Evolutionary conservation across 2,113 vertebrate species (phyloP), one percentile per base, ranked within the genome.

Genomic region (Hippocampus barbouri): DNA sequence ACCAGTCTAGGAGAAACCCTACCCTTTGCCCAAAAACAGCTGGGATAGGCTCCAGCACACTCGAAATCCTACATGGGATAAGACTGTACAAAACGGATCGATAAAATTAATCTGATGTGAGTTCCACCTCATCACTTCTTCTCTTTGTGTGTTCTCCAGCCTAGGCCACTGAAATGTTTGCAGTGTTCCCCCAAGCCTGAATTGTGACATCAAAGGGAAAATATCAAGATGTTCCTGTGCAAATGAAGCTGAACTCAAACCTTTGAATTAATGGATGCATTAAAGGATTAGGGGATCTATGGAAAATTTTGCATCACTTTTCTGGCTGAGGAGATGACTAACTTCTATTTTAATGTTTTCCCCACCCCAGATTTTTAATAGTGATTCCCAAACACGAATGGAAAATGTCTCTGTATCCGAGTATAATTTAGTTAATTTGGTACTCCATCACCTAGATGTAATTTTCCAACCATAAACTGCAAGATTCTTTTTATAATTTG

Each of bases 111-210:
- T 59, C 2, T 6, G 23, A 40, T 64, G 45, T 23, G n/a, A 41
- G 18, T 1, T 21, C 2, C 21, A 47, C 16, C 11, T 40, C 30
- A 27, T 69, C 14, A 34, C 2, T 15, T 67, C 30, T 21, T n/a
- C 20, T 56, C 23, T 69, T 2, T 34, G 14, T 75, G 74, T 0
- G 60, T 65, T 66, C 73, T 66, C 41, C 87, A 87, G 84, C 77
- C 45, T 88, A 67, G 80, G 65, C 41, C 68, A 43, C 14, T 34
- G 59, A 3, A 3, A 1, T 11, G 56, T 0, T 5, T 23, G 69
- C 69, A 38, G 16, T 21, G 8, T 43, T 51, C 43, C 54, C 53
- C 15, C 69, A 61, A 47, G 14, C 63, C 49, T 66, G 69, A 53
- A 41, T 56, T 59, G 34, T 49, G 59, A 68, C 59, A 10, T n/a